Percentiles rank a stretch among this genome's conserved stretches.
Evolutionary conservation across 2,888 invertebrate genomes (phyloP).

Genomic region (Leptinotarsa tumamoca): DNA sequence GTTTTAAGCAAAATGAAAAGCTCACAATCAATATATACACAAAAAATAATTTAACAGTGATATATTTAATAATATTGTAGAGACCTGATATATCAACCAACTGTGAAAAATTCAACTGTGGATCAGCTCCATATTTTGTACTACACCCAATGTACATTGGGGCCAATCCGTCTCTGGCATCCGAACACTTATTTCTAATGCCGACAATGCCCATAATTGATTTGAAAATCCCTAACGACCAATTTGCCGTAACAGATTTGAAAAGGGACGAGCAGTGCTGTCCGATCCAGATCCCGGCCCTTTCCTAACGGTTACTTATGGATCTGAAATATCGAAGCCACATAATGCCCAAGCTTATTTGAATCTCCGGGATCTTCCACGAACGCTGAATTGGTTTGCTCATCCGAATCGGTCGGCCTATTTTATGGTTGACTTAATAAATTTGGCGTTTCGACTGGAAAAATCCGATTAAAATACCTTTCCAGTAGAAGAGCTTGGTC

Average conservation of each 20-base stretch:
- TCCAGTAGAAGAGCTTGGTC: neutral
- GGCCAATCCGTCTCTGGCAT: neutral
- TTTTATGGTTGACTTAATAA: conserved; percentile 33
- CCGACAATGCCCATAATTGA: conserved; percentile 45
- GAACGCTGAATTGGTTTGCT: conserved; percentile 8
- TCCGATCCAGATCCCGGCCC: conserved; percentile 29
- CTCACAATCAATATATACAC: too few species aligned
- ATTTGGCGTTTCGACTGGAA: conserved; percentile 22
- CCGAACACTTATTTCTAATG: conserved; percentile 4
- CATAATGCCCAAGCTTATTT: conserved; percentile 37
- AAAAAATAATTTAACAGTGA: too few species aligned
- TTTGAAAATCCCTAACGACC: conserved; percentile 45
- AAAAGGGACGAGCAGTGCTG: conserved; percentile 25
- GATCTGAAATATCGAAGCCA: conserved; percentile 46
- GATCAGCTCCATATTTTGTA: neutral
- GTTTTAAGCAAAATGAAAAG: too few species aligned
- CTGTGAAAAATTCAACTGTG: neutral
- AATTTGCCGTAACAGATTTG: conserved; percentile 36
- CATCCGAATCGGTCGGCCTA: conserved; percentile 24
- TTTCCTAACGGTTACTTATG: conserved; percentile 39
- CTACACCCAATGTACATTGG: neutral
- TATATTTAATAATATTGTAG: too few species aligned
- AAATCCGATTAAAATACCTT: conserved; percentile 32
- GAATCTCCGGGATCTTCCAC: conserved; percentile 4
- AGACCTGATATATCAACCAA: neutral